phyloP scores from a whole-genome alignment of 2,797 vertebrate genomes.

The Anguilla pacifica region DNA sequence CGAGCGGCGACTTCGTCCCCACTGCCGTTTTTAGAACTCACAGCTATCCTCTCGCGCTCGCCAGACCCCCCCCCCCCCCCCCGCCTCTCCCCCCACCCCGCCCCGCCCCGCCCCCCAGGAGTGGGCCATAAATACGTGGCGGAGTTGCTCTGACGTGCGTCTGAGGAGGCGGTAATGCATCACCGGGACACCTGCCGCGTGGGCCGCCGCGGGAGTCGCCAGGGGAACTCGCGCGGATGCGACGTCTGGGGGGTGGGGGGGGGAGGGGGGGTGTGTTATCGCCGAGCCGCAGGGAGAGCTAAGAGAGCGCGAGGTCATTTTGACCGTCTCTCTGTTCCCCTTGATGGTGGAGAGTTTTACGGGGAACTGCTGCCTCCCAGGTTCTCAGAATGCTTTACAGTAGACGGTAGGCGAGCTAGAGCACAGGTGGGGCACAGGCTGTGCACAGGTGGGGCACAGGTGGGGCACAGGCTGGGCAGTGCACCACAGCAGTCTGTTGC shows the following conservation, averaged over 20 bases:
- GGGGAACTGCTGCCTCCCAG: not conserved
- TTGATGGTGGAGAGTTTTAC: not conserved
- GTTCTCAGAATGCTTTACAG: not conserved
- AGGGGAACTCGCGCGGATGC: not conserved
- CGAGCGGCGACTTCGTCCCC: not conserved
- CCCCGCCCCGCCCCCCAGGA: not conserved
- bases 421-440: not conserved
- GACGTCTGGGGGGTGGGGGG: not conserved
- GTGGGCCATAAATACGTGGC: not conserved
- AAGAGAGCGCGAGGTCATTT: not conserved
- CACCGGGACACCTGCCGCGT: not conserved
- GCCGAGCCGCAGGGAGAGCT: not conserved
- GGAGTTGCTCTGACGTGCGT: not conserved
- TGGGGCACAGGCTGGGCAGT: not conserved
- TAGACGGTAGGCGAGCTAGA: not conserved
- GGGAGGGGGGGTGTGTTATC: not conserved
- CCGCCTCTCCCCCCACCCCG: too few species aligned
- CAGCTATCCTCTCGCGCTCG: not conserved
- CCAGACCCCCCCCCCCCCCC: too few species aligned
- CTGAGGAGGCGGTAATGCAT: slow-evolving; percentile 9
- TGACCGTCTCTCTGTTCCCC: not conserved
- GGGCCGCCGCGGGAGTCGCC: not conserved
- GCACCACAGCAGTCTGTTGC: not conserved
- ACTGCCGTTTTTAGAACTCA: not conserved
- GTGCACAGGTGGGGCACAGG: not conserved